Evolutionary conservation across 2,888 invertebrate species (phyloP), one percentile per base, ranked within the genome.

Genomic region (Drosophila helvetica): DNA sequence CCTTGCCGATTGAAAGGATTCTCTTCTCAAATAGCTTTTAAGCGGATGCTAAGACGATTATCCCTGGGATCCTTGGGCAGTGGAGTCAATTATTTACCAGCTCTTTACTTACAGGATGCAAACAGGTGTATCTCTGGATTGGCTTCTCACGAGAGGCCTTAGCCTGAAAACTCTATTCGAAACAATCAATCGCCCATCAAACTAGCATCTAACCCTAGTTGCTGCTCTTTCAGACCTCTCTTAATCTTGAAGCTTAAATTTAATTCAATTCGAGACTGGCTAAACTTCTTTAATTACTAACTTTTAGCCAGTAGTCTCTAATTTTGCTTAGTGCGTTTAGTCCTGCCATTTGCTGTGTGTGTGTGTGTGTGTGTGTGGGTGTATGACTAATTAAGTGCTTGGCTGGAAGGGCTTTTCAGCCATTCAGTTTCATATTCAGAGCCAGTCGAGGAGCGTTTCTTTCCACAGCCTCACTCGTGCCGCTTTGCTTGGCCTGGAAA

Each of bases 1-100:
- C 55, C 38, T 68, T 30, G 65, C 67, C 66, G 68, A 66, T 66
- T 67, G 65, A 66, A 66, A 55, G 25, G 65, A 67, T 67, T 67
- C 55, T 38, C 15, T 6, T 2, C 7, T 57, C 52, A 73, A 52
- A 71, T 38, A 42, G 72, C 67, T 56, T 67, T 68, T 43, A 46
- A 68, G 66, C 52, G 52, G 52, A 59, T 43, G 52, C 52, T 59
- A 33, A 59, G 70, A 18, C 46, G 67, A 68, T 70, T 66, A 66
- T 67, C 30, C 55, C 55, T 18, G 46, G 43, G 12, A 61, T 42
- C 57, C 17, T 18, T 12, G 19, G 5, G 4, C 64, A 65, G 66
- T 33, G 38, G 22, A 67, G 65, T 42, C 48, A 22, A 67, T 67
- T 55, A 67, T 43, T 66, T 55, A 67, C 47, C 12, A 15, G 0